phyloP scores from a whole-genome alignment of 2,797 vertebrate species.

The Bovichtus variegatus region DNA sequence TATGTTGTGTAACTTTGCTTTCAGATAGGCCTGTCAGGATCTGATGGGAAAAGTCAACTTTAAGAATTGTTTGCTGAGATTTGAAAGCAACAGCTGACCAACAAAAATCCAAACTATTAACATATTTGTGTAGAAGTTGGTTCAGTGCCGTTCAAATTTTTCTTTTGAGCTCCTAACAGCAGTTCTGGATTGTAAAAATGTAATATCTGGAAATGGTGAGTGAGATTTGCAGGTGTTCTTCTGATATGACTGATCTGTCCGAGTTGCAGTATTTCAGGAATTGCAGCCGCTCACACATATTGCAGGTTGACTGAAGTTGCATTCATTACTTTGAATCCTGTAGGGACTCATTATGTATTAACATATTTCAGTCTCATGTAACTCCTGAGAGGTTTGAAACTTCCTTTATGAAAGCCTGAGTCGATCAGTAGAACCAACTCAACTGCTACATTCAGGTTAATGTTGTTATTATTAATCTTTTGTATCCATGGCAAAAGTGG shows the following conservation, averaged over 20 bases:
- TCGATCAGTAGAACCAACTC: conserved; percentile 22
- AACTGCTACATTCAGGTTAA: conserved; percentile 4
- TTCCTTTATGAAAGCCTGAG: background rate
- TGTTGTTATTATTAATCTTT: conserved; percentile 20
- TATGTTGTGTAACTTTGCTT: too few relatives aligned
- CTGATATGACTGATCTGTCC: background rate
- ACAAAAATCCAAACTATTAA: background rate
- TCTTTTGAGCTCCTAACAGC: too few relatives aligned
- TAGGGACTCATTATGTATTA: background rate
- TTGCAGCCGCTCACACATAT: background rate
- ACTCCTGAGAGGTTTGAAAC: background rate
- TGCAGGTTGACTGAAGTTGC: conserved; percentile 4
- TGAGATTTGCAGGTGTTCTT: background rate
- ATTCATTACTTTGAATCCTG: background rate
- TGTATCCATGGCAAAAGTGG: conserved; percentile 20
- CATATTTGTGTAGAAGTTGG: background rate
- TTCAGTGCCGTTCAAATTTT: background rate
- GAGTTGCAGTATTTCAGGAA: background rate
- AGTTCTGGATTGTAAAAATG: background rate
- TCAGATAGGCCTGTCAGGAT: too few relatives aligned
- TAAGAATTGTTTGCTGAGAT: background rate
- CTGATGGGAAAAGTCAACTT: background rate
- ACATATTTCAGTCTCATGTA: background rate
- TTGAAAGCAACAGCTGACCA: background rate
- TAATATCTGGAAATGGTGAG: background rate